Evolutionary conservation across 2,888 invertebrate species (phyloP), one percentile per base, ranked within the genome.

Genomic region (Tetheella fluctuosa): DNA sequence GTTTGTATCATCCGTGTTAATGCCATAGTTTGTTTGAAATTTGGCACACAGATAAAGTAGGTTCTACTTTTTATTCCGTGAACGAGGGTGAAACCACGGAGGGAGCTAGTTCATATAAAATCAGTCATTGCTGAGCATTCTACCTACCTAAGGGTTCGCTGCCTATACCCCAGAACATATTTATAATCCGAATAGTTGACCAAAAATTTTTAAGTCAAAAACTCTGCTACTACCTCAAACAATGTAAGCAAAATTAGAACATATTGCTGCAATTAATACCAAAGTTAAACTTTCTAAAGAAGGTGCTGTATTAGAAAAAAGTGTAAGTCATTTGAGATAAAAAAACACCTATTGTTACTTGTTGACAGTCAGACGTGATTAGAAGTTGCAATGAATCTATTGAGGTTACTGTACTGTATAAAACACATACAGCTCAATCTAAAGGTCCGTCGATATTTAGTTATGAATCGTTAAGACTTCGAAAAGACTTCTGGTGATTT

Each of bases 311-410:
- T 48, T 20, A 20, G 17, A 48, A 48, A 34, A 48, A 48, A 20
- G 48, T 20, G n/a, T 42, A 8, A 48, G 17, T 48, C 48, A 48
- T 48, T 7, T 10, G 48, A 48, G 6, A 10, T 48, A 48, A 48
- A 48, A n/a, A 48, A 48, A 20, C 20, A n/a, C 20, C 48, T 48
- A 48, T 48, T 48, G 48, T 48, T 48, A n/a, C 20, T 10, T 20
- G 20, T 39, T 39, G 39, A 39, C n/a, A 39, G 39, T 39, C 48
- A 48, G 20, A 20, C 48, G 48, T 48, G 48, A 48, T 48, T 48
- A 48, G 48, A 48, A 48, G 8, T 7, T 2, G 17, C 10, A 20
- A 48, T 48, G 48, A 6, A 10, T 48, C 20, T 17, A 48, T 10
- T 48, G 20, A 48, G 48, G 48, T 48, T 48, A 20, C 10, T 17